A percentile compares a stretch with the other conserved stretches of the same genome.
Evolutionary conservation across 2,888 invertebrate species (phyloP).

Genomic region (Troilus luridus): DNA sequence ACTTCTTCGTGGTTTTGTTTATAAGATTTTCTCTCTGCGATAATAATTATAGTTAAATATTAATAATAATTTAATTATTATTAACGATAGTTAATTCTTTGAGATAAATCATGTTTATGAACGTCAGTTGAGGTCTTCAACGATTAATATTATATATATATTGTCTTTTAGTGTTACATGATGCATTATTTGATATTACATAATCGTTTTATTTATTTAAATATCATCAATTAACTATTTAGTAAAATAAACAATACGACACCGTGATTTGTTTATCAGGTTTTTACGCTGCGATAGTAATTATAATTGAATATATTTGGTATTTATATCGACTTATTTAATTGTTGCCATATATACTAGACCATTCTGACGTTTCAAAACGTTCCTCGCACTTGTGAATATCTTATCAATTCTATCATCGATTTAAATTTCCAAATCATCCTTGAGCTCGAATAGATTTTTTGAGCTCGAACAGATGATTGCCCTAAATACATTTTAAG

Average conservation of each 20-base stretch:
- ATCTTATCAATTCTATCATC: background rate
- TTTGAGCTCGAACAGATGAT: background rate
- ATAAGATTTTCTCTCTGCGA: too few relatives aligned
- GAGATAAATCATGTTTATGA: background rate
- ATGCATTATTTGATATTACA: background rate
- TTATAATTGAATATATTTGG: background rate
- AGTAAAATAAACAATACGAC: background rate
- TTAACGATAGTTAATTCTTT: background rate
- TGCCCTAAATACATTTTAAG: constrained; percentile 4
- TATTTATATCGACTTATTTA: background rate
- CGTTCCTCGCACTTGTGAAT: background rate
- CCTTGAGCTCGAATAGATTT: background rate
- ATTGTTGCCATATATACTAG: background rate
- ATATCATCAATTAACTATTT: background rate
- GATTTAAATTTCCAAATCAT: background rate
- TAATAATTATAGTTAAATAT: too few relatives aligned
- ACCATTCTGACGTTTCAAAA: background rate
- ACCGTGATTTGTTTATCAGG: background rate
- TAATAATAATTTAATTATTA: too few relatives aligned
- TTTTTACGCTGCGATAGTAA: background rate
- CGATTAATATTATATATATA: background rate
- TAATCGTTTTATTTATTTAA: background rate
- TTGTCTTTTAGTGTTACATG: background rate
- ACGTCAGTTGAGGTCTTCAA: background rate
- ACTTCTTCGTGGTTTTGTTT: too few relatives aligned